Percentiles rank a stretch among this genome's conserved stretches.
Evolutionary conservation across 2,113 vertebrate species (phyloP).

Genomic region (Mobula birostris): DNA sequence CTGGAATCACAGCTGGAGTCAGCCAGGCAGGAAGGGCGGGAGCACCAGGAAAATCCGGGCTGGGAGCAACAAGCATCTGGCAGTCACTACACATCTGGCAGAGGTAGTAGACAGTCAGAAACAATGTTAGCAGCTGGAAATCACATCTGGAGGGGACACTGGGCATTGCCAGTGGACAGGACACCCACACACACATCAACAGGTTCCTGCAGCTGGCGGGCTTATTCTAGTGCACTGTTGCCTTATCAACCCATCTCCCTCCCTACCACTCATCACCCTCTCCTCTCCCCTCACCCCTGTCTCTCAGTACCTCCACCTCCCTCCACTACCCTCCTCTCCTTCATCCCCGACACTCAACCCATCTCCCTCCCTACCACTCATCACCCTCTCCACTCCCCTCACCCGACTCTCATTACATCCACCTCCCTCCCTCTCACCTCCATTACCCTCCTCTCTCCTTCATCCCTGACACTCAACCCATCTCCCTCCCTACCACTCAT

Average conservation of each 20-base stretch:
- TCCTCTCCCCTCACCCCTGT: background rate
- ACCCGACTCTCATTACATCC: background rate
- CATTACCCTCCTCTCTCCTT: background rate
- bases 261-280: constrained; percentile 39
- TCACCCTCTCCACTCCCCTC: no score
- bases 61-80: background rate
- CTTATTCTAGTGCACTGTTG: background rate
- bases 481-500: no score
- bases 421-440: constrained; percentile 41
- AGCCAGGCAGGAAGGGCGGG: background rate
- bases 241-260: constrained; percentile 45
- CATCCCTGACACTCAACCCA: constrained; percentile 25
- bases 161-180: background rate
- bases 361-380: no score
- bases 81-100: background rate
- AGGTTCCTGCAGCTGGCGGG: background rate
- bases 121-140: background rate
- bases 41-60: background rate
- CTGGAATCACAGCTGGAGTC: background rate
- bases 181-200: background rate
- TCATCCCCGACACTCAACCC: constrained; percentile 29
- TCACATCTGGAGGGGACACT: background rate
- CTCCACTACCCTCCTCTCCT: background rate
- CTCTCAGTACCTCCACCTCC: background rate
- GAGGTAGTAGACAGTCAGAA: background rate